Evolutionary conservation across 92 coral and sea anemone genomes (phyloP).

Genomic region (Phenganax stokvisi): DNA sequence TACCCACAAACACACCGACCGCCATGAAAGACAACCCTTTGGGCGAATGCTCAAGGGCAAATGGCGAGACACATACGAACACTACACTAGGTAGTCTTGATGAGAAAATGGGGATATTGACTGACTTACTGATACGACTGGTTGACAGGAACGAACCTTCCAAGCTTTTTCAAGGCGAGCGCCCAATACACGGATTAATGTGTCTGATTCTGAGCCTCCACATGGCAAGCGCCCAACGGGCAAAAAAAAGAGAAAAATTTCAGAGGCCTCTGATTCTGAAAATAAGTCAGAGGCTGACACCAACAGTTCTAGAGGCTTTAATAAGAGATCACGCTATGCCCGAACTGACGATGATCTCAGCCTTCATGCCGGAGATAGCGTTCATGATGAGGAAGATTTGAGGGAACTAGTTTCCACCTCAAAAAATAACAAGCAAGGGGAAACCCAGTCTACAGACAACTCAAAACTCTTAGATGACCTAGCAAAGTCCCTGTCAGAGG

Average conservation of each 20-base stretch:
- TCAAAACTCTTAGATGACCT: conserved; percentile 9
- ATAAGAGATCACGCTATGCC: background rate
- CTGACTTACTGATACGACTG: too few species aligned
- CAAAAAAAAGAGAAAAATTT: too few species aligned
- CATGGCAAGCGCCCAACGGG: too few species aligned
- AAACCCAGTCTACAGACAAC: background rate
- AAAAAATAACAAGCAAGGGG: conserved; percentile 1
- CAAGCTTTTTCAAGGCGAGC: background rate
- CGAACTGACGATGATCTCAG: conserved; percentile 3
- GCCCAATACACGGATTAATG: background rate
- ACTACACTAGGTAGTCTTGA: too few species aligned
- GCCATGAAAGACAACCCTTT: too few species aligned
- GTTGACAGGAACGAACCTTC: too few species aligned
- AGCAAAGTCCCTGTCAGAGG: conserved; percentile 16
- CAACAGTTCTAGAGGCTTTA: background rate
- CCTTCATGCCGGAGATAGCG: background rate
- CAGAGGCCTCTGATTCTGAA: background rate
- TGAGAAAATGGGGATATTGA: too few species aligned
- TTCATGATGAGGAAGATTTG: background rate
- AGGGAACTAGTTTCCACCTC: background rate
- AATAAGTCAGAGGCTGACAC: background rate
- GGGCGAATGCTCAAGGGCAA: too few species aligned
- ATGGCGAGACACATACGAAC: too few species aligned
- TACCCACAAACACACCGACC: too few species aligned
- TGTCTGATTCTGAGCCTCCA: background rate